Conservation (phyloP, 2,888 invertebrate species). For the Phymatocera aterrima region DNA sequence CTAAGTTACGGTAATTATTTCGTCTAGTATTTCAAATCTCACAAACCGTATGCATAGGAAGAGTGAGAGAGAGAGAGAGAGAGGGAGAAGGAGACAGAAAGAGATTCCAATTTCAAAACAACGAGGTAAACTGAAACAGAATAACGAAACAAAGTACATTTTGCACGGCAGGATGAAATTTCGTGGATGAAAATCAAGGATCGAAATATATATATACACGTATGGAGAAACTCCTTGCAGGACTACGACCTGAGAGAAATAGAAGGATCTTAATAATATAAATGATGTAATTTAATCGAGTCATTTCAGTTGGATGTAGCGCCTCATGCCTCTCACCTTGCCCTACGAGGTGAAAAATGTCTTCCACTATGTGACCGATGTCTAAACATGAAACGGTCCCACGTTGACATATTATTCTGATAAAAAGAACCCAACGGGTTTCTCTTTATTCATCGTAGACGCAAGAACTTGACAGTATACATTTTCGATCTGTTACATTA, state of each 20-base stretch:
- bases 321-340: slow-evolving; percentile 55
- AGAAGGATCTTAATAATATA: no score
- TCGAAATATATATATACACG: no score
- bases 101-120: no score
- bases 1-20: no score
- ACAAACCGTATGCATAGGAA: not conserved
- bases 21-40: slow-evolving; percentile 69
- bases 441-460: slow-evolving; percentile 57
- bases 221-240: not conserved
- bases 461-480: slow-evolving; percentile 15
- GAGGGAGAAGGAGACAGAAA: not conserved
- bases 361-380: slow-evolving; percentile 68
- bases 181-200: no score
- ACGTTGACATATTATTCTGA: slow-evolving; percentile 72
- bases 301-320: slow-evolving; percentile 61
- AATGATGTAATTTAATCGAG: slow-evolving; percentile 66
- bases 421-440: slow-evolving; percentile 64
- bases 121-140: not conserved
- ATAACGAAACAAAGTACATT: no score
- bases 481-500: slow-evolving; percentile 36
- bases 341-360: slow-evolving; percentile 68
- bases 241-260: slow-evolving; percentile 54
- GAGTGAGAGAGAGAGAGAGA: not conserved
- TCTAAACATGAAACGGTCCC: slow-evolving; percentile 62
- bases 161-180: no score